Conservation (phyloP, 2,888 invertebrate genomes). For the Cryptus armator region DNA sequence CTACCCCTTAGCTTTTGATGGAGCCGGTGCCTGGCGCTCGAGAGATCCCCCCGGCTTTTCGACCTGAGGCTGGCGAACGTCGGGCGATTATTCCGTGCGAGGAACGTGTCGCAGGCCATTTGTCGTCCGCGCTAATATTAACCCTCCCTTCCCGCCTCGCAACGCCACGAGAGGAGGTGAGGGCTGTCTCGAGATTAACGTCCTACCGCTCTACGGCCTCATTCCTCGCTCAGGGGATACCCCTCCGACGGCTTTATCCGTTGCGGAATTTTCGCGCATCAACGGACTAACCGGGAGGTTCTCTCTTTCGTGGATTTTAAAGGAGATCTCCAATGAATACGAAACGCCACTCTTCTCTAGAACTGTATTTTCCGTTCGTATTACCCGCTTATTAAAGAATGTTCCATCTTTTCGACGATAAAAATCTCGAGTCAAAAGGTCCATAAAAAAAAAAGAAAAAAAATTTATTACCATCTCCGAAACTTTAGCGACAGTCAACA, state of each 20-base stretch:
- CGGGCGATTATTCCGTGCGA: slow-evolving; percentile 70
- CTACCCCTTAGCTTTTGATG: slow-evolving; percentile 67
- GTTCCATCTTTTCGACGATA: background rate
- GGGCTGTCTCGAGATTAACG: slow-evolving; percentile 64
- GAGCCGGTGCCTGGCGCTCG: slow-evolving; percentile 52
- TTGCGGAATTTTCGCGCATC: slow-evolving; percentile 44
- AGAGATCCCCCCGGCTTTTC: slow-evolving; percentile 37
- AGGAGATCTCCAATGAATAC: slow-evolving; percentile 11
- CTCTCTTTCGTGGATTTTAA: slow-evolving; percentile 35
- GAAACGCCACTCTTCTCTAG: background rate
- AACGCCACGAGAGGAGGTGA: slow-evolving; percentile 12
- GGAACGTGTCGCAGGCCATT: slow-evolving; percentile 67
- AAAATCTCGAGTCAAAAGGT: no score
- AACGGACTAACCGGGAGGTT: slow-evolving; percentile 28
- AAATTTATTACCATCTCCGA: background rate
- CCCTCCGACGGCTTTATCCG: slow-evolving; percentile 40
- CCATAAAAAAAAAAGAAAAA: no score
- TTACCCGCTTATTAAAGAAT: background rate
- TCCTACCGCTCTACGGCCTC: slow-evolving; percentile 42
- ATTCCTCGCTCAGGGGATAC: slow-evolving; percentile 16
- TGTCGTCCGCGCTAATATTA: slow-evolving; percentile 68
- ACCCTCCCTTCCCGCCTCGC: slow-evolving; percentile 43
- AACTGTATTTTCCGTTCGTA: background rate
- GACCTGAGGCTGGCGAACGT: slow-evolving; percentile 42
- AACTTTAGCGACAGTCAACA: background rate